phyloP scores from a whole-genome alignment of 1,140 invertebrate species.

The Drosophila kohkoa region DNA sequence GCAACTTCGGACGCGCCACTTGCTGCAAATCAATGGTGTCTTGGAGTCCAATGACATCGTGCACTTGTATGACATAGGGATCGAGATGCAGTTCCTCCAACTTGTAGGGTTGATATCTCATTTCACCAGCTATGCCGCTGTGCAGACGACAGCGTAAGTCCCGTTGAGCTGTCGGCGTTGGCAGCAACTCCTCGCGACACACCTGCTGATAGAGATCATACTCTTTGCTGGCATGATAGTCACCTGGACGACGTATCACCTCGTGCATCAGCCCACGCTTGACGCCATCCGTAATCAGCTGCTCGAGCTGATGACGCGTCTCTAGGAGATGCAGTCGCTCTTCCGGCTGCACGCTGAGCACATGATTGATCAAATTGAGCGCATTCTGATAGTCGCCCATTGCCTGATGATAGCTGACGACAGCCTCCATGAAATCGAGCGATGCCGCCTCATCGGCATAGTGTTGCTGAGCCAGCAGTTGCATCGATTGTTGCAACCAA shows the following conservation, averaged over 20 bases:
- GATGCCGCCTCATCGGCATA: slow-evolving; percentile 54
- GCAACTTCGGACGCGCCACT: slow-evolving; percentile 91
- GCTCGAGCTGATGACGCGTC: slow-evolving; percentile 88
- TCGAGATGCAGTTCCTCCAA: slow-evolving; percentile 94
- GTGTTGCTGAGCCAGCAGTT: slow-evolving; percentile 55
- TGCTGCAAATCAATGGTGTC: slow-evolving; percentile 95
- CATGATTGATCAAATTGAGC: slow-evolving; percentile 94
- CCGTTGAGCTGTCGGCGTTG: slow-evolving; percentile 70
- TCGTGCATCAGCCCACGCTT: slow-evolving; percentile 67
- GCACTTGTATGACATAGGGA: slow-evolving; percentile 95
- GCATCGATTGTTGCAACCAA: slow-evolving; percentile 95
- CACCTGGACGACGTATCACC: slow-evolving; percentile 40
- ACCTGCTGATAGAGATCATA: slow-evolving; percentile 91
- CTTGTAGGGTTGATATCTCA: slow-evolving; percentile 90
- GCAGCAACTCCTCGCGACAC: slow-evolving; percentile 91
- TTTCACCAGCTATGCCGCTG: slow-evolving; percentile 87
- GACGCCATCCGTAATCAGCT: slow-evolving; percentile 62
- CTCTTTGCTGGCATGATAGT: slow-evolving; percentile 70
- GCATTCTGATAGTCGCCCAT: slow-evolving; percentile 93
- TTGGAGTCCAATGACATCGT: slow-evolving; percentile 93
- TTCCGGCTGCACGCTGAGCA: slow-evolving; percentile 93
- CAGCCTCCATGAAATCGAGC: slow-evolving; percentile 75
- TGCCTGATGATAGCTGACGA: slow-evolving; percentile 88
- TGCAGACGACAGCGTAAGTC: slow-evolving; percentile 87
- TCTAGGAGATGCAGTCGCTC: slow-evolving; percentile 91